Evolutionary conservation across 2,888 invertebrate species (phyloP).

Genomic region (Rosalia funebris): DNA sequence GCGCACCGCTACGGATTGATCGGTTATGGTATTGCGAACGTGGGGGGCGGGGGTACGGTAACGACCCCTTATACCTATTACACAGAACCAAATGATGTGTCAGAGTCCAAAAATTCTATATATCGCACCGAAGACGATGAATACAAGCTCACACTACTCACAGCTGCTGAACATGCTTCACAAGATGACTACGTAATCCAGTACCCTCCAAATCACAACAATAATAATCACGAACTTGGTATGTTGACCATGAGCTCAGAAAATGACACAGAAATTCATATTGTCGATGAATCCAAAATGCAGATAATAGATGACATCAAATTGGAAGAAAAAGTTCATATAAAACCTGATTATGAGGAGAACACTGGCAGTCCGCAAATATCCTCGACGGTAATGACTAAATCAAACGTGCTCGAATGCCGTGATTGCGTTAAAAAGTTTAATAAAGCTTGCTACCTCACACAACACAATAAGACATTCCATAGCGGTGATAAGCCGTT

Average conservation of each 20-base stretch:
- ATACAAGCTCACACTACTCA: conserved; percentile 63
- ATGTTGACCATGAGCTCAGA: conserved; percentile 39
- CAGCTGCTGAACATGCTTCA: conserved; percentile 55
- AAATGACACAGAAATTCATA: conserved; percentile 31
- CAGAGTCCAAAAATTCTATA: conserved; percentile 47
- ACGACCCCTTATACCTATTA: conserved; percentile 59
- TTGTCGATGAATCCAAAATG: conserved; percentile 37
- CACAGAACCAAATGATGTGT: conserved; percentile 30
- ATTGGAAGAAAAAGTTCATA: conserved; percentile 57
- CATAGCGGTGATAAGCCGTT: conserved; percentile 88
- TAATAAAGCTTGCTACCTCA: conserved; percentile 87
- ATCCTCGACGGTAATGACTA: conserved; percentile 53
- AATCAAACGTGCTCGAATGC: conserved; percentile 71
- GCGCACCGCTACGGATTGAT: conserved; percentile 64
- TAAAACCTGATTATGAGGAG: conserved; percentile 59
- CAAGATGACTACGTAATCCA: conserved; percentile 44
- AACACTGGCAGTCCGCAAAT: conserved; percentile 54
- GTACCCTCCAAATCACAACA: conserved; percentile 30
- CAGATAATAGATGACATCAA: conserved; percentile 62
- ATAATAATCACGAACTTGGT: conserved; percentile 36
- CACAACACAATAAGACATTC: conserved; percentile 90
- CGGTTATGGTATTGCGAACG: conserved; percentile 71
- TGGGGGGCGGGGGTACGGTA: conserved; percentile 76
- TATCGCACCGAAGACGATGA: conserved; percentile 48
- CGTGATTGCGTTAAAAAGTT: conserved; percentile 85